Evolutionary conservation across 2,888 invertebrate species (phyloP), one percentile per base, ranked within the genome.

Genomic region (Plemyria rubiginata): DNA sequence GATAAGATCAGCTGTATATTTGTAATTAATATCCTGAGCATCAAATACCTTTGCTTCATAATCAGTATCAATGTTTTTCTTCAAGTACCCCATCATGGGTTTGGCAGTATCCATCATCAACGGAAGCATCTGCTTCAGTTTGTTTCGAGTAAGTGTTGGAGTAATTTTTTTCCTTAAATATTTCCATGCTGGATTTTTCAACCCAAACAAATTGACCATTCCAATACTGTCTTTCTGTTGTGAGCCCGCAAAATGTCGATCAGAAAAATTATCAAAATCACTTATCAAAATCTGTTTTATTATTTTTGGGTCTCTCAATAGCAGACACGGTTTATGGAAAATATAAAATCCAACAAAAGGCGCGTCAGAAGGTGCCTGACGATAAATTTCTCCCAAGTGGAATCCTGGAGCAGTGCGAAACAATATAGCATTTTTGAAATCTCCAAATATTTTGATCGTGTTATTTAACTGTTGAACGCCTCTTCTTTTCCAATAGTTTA

Each of bases 271-370:
- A 4, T 72, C 66, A 40, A 75, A 75, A 54, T 75, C 73, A 9
- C 64, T 60, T 11, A 73, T 62, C 15, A 77, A 49, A 11, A 77
- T 72, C 22, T 77, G 72, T 29, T 75, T 76, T 12, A 77, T 74
- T n/a, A 75, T 51, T 29, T 73, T 61, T 2, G 74, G 75, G 13
- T 77, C 75, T 50, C 69, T 70, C n/a, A 77, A 51, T 8, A 75
- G 60, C 0, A 77, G 63, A 52, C 75, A 76, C 0, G 77, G 76
- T 28, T 76, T 77, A 41, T 76, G 76, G 51, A 76, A 73, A 9
- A 77, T 73, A 38, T 76, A 77, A 57, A 77, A 76, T 1, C 77
- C 77, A 8, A 74, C 62, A 13, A 61, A 70, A 0, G 74, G 72
- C 0, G 60, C 70, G 13, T 73, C 64, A 15, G 48, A 16, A 0